Base-by-base conservation (phyloP, 2,888 invertebrate genomes). In the Athalia cordata region DNA sequence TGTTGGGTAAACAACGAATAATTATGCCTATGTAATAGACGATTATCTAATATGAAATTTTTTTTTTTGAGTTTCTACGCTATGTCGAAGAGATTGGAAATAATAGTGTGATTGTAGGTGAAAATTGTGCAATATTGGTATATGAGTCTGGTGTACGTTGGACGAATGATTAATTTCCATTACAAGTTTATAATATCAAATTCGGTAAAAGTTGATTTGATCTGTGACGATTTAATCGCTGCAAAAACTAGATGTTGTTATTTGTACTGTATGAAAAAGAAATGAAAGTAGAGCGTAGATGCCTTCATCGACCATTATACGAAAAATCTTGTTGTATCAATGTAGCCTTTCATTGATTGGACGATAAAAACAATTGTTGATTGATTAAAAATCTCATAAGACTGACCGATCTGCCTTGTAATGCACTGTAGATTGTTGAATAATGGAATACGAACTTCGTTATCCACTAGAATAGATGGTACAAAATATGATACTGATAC, bases 371-470 rank as follows among this genome's bases (percentile, higher is more conserved):
- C 13, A 9, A 50, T 50, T 15, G 67, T 70, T 15, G 59, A 77
- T 62, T 47, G 59, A 64, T 77, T 45, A 43, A 74, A 61, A 65
- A 59, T 59, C 29, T 78, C 75, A 9, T 83, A 85, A 88, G 87
- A 88, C 88, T 88, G 88, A 87, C 82, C 85, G 84, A 86, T 87
- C 85, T 85, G 87, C 86, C 86, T 87, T 86, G 83, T 75, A 75
- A 62, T n/a, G 49, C 74, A 62, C 70, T 8, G 70, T 70, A 57
- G 70, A 70, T 70, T 59, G 57, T 70, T 70, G 15, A 4, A 61
- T 61, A 55, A 29, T 29, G 29, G 4, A 55, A 55, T 61, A 13
- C 7, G 11, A 61, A n/a, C 6, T n/a, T n/a, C 7, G 13, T 61
- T n/a, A n/a, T 6, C 6, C 6, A 61, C 57, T 57, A 57, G 43